Evolutionary conservation across 1,140 invertebrate species (phyloP).

Genomic region (Catajapyx aquilonaris): DNA sequence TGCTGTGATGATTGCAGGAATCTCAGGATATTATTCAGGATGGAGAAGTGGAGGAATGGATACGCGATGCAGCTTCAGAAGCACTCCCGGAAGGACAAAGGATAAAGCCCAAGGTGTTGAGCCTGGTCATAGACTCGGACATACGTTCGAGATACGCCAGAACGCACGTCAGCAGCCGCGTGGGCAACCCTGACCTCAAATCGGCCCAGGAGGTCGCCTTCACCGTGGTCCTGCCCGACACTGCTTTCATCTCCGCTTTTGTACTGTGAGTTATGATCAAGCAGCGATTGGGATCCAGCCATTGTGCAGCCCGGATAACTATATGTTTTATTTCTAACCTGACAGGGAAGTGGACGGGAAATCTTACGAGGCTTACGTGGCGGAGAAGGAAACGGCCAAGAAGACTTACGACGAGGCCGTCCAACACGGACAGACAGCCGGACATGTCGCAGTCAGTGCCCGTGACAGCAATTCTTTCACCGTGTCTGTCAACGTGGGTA

Average conservation of each 20-base stretch:
- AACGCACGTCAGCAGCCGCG: conserved; percentile 30
- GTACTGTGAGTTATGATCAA: conserved; percentile 35
- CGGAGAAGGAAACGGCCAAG: conserved; percentile 39
- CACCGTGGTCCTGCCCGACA: conserved; percentile 35
- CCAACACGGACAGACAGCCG: conserved; percentile 31
- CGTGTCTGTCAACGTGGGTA: conserved; percentile 35
- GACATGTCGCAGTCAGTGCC: conserved; percentile 30
- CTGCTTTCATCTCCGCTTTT: conserved; percentile 39
- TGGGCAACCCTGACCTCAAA: conserved; percentile 29
- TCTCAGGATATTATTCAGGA: too few relatives aligned
- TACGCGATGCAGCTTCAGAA: too few relatives aligned
- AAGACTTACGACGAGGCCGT: conserved; percentile 36
- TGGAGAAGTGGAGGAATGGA: too few relatives aligned
- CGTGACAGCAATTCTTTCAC: conserved; percentile 40
- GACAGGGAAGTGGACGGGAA: conserved; percentile 28
- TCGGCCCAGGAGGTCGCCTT: conserved; percentile 32
- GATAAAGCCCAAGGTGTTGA: conserved; percentile 19
- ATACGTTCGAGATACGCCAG: conserved; percentile 34
- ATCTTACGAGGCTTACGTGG: conserved; percentile 27
- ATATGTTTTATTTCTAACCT: too few relatives aligned
- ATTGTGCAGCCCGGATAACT: too few relatives aligned
- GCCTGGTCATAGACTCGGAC: conserved; percentile 30
- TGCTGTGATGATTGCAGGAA: too few relatives aligned
- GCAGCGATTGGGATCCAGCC: too few relatives aligned
- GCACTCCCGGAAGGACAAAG: too few relatives aligned